Evolutionary conservation across 2,113 vertebrate genomes (phyloP).

Genomic region (Oophaga pumilio): DNA sequence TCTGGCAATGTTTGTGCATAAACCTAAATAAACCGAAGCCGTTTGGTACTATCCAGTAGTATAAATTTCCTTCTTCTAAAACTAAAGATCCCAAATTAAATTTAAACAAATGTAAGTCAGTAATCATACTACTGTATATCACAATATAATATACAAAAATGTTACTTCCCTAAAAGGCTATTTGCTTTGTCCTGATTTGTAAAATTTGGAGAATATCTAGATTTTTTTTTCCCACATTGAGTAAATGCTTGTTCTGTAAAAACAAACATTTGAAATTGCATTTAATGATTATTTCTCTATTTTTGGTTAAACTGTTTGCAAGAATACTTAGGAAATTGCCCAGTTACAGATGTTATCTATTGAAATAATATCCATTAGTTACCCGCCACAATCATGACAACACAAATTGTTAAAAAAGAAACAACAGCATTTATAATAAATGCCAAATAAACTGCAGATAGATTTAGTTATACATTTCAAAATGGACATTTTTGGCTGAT

Average conservation of each 20-base stretch:
- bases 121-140: neutral
- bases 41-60: neutral
- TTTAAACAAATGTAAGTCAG: neutral
- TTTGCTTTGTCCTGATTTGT: neutral
- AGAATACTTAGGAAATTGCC: conserved; percentile 32
- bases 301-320: conserved; percentile 5
- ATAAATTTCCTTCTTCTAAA: neutral
- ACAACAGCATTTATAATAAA: conserved; percentile 1
- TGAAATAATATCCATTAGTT: conserved; percentile 32
- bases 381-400: conserved; percentile 1
- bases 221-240: conserved; percentile 20
- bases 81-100: neutral
- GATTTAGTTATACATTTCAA: neutral
- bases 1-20: neutral
- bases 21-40: neutral
- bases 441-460: neutral
- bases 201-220: neutral
- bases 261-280: conserved; percentile 39
- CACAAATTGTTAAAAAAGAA: neutral
- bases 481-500: neutral
- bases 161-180: neutral
- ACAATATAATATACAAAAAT: neutral
- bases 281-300: conserved; percentile 32
- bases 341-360: conserved; percentile 35
- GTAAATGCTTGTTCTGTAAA: conserved; percentile 9